Evolutionary conservation across 2,113 vertebrate genomes (phyloP).

Genomic region (Sander lucioperca): DNA sequence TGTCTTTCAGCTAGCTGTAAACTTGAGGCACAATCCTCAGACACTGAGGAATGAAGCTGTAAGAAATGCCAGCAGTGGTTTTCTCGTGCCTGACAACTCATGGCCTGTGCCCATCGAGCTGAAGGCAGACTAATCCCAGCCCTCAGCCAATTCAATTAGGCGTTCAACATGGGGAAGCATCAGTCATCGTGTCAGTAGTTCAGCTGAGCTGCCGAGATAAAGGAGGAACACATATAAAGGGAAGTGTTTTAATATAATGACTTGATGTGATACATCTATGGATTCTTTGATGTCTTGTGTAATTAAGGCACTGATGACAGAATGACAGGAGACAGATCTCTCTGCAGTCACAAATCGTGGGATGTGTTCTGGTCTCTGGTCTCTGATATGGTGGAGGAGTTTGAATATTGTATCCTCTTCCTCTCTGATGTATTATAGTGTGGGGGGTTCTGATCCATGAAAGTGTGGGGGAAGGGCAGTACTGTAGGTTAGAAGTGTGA

Average conservation of each 20-base stretch:
- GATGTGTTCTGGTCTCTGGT: constrained; percentile 46
- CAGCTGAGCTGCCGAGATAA: neutral
- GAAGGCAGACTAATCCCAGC: constrained; percentile 48
- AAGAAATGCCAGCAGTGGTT: constrained; percentile 49
- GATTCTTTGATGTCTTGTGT: constrained; percentile 1
- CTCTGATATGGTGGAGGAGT: constrained; percentile 58
- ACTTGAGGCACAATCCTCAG: too few species aligned
- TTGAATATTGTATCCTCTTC: constrained; percentile 45
- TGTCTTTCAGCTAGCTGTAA: too few species aligned
- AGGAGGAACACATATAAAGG: constrained; percentile 4
- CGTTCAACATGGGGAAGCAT: constrained; percentile 30
- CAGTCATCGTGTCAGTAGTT: constrained; percentile 43
- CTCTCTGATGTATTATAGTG: constrained; percentile 71
- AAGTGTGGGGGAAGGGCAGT: constrained; percentile 36
- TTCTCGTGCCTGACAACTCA: constrained; percentile 54
- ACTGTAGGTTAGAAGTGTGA: constrained; percentile 36
- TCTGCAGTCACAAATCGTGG: constrained; percentile 32
- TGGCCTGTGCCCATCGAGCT: constrained; percentile 36
- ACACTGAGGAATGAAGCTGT: constrained; percentile 27
- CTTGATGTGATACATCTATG: neutral
- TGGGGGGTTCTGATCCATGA: constrained; percentile 61
- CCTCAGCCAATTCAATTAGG: constrained; percentile 57
- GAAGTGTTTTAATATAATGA: constrained; percentile 26
- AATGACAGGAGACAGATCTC: constrained; percentile 34
- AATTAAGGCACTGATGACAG: constrained; percentile 12